phyloP scores from a whole-genome alignment of 2,888 invertebrate genomes.

The Drosophila prostipennis region DNA sequence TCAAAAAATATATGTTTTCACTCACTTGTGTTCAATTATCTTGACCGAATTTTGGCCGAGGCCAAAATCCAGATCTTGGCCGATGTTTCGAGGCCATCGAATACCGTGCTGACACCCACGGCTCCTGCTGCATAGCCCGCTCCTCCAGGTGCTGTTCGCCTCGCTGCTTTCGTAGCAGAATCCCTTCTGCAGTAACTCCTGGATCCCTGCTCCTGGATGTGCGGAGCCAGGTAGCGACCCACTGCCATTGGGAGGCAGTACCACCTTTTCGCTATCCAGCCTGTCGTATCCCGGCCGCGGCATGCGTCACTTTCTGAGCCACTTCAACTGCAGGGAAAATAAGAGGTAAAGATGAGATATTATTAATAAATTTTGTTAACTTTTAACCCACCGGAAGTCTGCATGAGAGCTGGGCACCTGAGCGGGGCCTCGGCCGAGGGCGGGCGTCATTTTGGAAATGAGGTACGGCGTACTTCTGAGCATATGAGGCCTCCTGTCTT shows the following conservation, averaged over 20 bases:
- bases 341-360: not conserved
- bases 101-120: constrained; percentile 89
- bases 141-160: constrained; percentile 86
- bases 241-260: constrained; percentile 88
- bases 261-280: constrained; percentile 87
- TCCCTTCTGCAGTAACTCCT: constrained; percentile 86
- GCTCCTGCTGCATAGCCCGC: constrained; percentile 90
- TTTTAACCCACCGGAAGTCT: constrained; percentile 83
- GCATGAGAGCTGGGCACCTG: constrained; percentile 85
- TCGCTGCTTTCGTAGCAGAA: constrained; percentile 85
- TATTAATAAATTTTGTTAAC: too few species aligned
- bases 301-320: constrained; percentile 88
- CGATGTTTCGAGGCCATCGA: constrained; percentile 89
- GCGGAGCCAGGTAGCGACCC: constrained; percentile 88
- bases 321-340: constrained; percentile 85
- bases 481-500: constrained; percentile 87
- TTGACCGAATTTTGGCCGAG: constrained; percentile 90
- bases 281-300: constrained; percentile 89
- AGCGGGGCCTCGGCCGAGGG: constrained; percentile 83
- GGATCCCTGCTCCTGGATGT: constrained; percentile 88
- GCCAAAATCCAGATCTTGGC: constrained; percentile 87
- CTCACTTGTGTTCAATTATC: constrained; percentile 89
- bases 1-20: too few species aligned
- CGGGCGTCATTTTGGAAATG: constrained; percentile 85
- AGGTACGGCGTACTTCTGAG: constrained; percentile 87